Evolutionary conservation across 2,113 vertebrate genomes (phyloP), one percentile per base, ranked within the genome.

Genomic region (Atlantisia rogersi): DNA sequence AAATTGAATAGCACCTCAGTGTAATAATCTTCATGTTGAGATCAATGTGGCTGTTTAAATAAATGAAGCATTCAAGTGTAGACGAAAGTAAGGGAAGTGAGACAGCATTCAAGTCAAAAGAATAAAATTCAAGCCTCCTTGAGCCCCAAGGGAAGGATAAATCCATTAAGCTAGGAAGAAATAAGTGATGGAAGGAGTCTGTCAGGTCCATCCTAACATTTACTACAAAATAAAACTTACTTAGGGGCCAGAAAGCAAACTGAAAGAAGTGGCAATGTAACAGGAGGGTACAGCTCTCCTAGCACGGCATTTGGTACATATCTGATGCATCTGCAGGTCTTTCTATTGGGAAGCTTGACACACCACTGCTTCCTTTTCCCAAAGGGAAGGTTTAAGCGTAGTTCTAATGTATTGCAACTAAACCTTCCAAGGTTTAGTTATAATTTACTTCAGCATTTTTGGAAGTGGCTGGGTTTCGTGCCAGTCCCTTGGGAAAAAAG

Each of bases 151-250:
- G 67, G 91, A 76, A 82, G 28, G 21, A 65, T 82, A 85, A 92
- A 86, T 82, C 50, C 82, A 39, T 88, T 88, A 94, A 86, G 32
- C 42, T 90, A 14, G 69, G 81, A 92, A 73, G 81, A 93, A 82
- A 29, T 40, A 56, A 69, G 71, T 69, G 44, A 32, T 82, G 62
- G 62, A 64, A 91, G 44, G 70, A 55, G 31, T 69, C 74, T 7
- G 3, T 76, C n/a, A 69, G 32, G 63, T 70, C 28, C 13, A 46
- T 74, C 67, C 42, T 77, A 35, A 86, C 76, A 62, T 25, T 39
- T 91, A 59, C 13, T 40, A 32, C 6, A 55, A 82, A 93, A 63
- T 62, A 74, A 87, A 89, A 77, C 8, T 73, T 71, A 22, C 1
- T 91, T 77, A 59, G 35, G 44, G 46, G 9, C 11, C 52, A 94